phyloP scores from a whole-genome alignment of 2,888 invertebrate genomes.

The Colostygia pectinataria region DNA sequence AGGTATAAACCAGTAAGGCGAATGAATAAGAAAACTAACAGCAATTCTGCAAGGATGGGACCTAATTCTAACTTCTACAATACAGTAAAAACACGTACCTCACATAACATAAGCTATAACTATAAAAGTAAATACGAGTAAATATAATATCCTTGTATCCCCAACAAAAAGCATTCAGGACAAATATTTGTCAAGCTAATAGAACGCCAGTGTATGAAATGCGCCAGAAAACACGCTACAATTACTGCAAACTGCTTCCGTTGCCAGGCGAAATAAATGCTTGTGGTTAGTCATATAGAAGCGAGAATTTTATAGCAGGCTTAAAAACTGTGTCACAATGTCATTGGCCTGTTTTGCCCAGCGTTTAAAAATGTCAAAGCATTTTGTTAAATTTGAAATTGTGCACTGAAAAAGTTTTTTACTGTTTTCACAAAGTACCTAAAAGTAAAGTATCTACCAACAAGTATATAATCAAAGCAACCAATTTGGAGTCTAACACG shows the following conservation, averaged over 20 bases:
- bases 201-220: slow-evolving; percentile 17
- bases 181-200: slow-evolving; percentile 18
- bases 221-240: slow-evolving; percentile 21
- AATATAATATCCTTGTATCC: neutral
- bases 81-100: slow-evolving; percentile 33
- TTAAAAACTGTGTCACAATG: slow-evolving; percentile 24
- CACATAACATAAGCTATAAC: slow-evolving; percentile 21
- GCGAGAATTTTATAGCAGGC: slow-evolving; percentile 1
- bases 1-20: no score
- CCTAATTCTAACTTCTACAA: neutral
- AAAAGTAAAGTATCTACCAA: no score
- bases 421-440: no score
- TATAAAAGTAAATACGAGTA: neutral
- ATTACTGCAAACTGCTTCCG: slow-evolving; percentile 16
- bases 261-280: slow-evolving; percentile 4
- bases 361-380: slow-evolving; percentile 13
- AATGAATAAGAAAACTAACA: no score
- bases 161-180: slow-evolving; percentile 1
- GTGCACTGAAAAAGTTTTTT: slow-evolving; percentile 8
- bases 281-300: neutral
- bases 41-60: no score
- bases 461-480: no score
- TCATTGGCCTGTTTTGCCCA: slow-evolving; percentile 12
- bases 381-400: slow-evolving; percentile 13
- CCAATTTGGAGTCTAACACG: no score